Percentiles rank a stretch among this genome's conserved stretches.
Evolutionary conservation across 2,113 vertebrate genomes (phyloP).

Genomic region (Merops nubicus): DNA sequence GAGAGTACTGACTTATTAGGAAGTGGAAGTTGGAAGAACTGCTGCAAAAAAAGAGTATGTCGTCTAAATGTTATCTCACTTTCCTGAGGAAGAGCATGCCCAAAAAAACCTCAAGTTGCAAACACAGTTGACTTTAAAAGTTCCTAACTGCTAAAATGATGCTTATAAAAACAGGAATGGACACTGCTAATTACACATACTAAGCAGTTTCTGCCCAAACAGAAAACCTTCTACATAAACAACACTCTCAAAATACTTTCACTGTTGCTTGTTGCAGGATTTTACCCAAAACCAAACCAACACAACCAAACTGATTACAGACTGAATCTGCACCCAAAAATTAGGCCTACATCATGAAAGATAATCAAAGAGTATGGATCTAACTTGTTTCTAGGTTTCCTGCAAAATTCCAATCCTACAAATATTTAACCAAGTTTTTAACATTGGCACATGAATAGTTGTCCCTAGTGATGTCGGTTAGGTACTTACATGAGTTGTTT

Average conservation of each 20-base stretch:
- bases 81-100: not conserved
- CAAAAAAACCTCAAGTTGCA: conserved; percentile 42
- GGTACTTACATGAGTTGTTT: accelerated
- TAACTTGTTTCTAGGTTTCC: not conserved
- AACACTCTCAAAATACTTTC: not conserved
- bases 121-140: conserved; percentile 36
- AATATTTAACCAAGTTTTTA: not conserved
- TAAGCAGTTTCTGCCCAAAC: not conserved
- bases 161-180: conserved; percentile 36
- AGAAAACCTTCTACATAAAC: not conserved
- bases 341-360: not conserved
- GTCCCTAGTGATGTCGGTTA: not conserved
- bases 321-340: not conserved
- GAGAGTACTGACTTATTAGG: not conserved
- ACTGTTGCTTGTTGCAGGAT: not conserved
- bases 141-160: conserved; percentile 29
- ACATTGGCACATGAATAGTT: not conserved
- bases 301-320: not conserved
- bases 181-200: conserved; percentile 17
- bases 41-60: not conserved
- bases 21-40: not conserved
- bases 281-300: not conserved
- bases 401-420: not conserved
- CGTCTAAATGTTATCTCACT: not conserved
- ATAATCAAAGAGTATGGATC: not conserved